A percentile compares a stretch with the other conserved stretches of the same genome.
These are phyloP conservation scores for Ormyrus rosae DNA, from an alignment of 2,888 invertebrate genomes.

Conservation along the genomic window DNA sequence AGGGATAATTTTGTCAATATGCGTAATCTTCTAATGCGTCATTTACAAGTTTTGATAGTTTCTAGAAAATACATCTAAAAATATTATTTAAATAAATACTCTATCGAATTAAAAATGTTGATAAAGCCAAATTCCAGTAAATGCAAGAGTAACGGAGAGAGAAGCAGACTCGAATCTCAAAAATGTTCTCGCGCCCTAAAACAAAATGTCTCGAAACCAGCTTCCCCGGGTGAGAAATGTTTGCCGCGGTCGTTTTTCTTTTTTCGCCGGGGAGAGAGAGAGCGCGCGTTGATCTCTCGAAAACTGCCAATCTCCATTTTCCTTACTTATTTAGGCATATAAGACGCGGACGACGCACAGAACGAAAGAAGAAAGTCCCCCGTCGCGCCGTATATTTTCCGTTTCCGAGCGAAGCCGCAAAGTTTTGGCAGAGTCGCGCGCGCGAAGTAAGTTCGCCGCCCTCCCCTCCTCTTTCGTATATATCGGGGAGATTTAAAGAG, in stretches of 20 bases:
- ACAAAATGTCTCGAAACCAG: not conserved
- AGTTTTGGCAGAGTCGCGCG: conserved; percentile 46
- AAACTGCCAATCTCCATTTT: conserved; percentile 54
- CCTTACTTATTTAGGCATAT: conserved; percentile 36
- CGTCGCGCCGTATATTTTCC: conserved; percentile 43
- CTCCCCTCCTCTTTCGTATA: conserved; percentile 3
- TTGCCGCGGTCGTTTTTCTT: not conserved
- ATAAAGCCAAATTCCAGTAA: no score
- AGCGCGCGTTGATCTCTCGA: conserved; percentile 5
- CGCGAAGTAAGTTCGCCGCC: conserved; percentile 29
- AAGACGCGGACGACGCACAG: not conserved
- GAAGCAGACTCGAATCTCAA: no score
- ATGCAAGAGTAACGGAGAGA: no score
- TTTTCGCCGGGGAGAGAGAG: not conserved
- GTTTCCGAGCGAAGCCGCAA: conserved; percentile 32
- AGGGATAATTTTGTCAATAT: not conserved
- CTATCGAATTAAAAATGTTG: no score
- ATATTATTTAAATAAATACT: no score
- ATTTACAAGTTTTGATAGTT: not conserved
- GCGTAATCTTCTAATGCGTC: not conserved
- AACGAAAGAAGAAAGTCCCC: conserved; percentile 33
- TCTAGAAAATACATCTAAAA: no score
- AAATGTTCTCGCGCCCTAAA: not conserved
- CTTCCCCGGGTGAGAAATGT: not conserved
- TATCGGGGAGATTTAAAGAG: conserved; percentile 60